phyloP scores from a whole-genome alignment of 1,140 invertebrate species.

The Mylabris phalerata region DNA sequence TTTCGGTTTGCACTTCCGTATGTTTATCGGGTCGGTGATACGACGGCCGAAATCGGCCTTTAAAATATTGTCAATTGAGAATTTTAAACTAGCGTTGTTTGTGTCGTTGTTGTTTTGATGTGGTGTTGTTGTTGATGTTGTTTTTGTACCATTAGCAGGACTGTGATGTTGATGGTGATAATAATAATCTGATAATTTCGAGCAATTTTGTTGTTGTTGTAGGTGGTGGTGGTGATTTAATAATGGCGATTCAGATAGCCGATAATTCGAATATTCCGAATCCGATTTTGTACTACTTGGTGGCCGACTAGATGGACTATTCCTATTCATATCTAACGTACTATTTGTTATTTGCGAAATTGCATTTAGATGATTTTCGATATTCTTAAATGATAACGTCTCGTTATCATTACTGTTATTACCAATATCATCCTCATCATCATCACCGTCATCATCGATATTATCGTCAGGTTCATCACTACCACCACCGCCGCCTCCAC shows the following conservation, averaged over 20 bases:
- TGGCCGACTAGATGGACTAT: constrained; percentile 28
- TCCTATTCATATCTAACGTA: constrained; percentile 30
- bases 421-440: too few species aligned
- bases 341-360: constrained; percentile 49
- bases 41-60: constrained; percentile 80
- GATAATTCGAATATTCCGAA: constrained; percentile 5
- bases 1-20: constrained; percentile 49
- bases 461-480: constrained; percentile 27
- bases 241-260: neutral
- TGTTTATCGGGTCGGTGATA: constrained; percentile 61
- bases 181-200: neutral
- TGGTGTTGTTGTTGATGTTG: constrained; percentile 32
- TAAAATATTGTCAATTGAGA: constrained; percentile 88
- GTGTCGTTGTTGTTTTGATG: constrained; percentile 45
- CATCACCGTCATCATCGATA: neutral
- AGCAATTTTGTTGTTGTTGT: constrained; percentile 7
- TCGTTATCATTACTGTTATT: constrained; percentile 3
- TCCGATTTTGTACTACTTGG: constrained; percentile 33
- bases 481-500: too few species aligned
- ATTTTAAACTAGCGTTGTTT: constrained; percentile 67
- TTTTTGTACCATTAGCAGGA: neutral
- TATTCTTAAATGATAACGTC: constrained; percentile 50
- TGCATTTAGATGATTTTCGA: constrained; percentile 52
- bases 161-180: neutral
- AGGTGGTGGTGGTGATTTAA: constrained; percentile 1